Base-by-base conservation (phyloP, 2,888 invertebrate genomes). In the Lymantria dispar region DNA sequence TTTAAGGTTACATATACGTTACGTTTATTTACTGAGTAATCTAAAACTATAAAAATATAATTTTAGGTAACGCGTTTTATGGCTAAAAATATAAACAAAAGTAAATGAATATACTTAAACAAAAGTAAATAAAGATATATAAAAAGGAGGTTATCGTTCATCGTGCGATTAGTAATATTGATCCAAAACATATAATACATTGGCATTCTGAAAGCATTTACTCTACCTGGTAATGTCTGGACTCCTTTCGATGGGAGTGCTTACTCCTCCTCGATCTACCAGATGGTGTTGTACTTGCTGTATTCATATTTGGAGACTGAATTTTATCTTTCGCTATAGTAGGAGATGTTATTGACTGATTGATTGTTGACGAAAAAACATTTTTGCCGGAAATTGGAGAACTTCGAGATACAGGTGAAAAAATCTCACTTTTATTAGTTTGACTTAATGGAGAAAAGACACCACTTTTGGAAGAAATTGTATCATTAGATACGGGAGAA, bases 151-250 rank as follows among this genome's bases (percentile, higher is more conserved):
- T 64, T 52, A 58, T 45, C 33, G 29, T 37, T 52, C 41, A 52
- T 48, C 68, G 56, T 67, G 87, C 87, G 64, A 77, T 87, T 87
- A 86, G 80, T 81, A 46, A 73, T 33, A 54, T 62, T 42, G 30
- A 57, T 60, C 58, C 60, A 54, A 66, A 65, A 61, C 60, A 56
- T 42, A 54, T 56, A 40, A 58, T 58, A 52, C 57, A 52, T 58
- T 54, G 37, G 48, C 59, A 50, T 47, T 58, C 60, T 42, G 36
- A 47, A 64, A 64, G 62, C 43, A 55, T 58, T 36, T 64, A 61
- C 65, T 57, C 56, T 90, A 94, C 94, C 91, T 95, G 94, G 80
- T 95, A 95, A 83, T 95, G 95, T 74, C 92, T 94, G 66, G 95
- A 94, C 75, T 94, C 91, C 87, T 95, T 95, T 71, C 94, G 92